These are phyloP conservation scores for Trochalopteron elliotii DNA, from an alignment of 2,113 vertebrate genomes.

Conservation along the genomic window DNA sequence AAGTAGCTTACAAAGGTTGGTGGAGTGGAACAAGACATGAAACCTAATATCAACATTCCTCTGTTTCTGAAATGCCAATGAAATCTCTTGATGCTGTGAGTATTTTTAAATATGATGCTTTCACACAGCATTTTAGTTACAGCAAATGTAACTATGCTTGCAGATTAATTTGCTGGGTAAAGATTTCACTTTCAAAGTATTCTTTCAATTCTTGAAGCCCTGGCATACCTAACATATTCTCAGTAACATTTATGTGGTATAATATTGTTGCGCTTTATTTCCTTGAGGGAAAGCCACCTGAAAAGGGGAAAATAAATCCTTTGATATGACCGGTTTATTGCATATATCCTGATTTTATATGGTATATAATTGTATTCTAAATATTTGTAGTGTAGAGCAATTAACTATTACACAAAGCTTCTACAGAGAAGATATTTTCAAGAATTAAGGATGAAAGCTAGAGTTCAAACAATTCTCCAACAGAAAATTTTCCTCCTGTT, in stretches of 20 bases:
- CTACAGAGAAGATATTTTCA: background rate
- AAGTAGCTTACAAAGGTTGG: conserved; percentile 37
- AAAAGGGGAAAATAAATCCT: background rate
- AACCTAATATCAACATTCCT: background rate
- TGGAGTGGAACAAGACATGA: conserved; percentile 26
- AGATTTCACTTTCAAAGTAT: background rate
- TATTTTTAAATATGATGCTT: background rate
- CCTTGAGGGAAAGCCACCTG: background rate
- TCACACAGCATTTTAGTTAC: background rate
- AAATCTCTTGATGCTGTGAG: background rate
- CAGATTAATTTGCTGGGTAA: background rate
- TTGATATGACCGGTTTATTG: background rate
- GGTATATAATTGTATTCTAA: background rate
- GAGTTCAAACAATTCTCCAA: background rate
- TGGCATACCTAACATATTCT: background rate
- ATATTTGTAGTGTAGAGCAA: background rate
- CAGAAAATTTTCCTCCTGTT: background rate
- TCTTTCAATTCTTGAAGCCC: background rate
- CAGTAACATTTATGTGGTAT: background rate
- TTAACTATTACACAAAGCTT: background rate
- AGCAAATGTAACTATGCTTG: background rate
- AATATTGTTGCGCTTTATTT: background rate
- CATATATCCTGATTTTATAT: background rate
- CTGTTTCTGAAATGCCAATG: background rate
- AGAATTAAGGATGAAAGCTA: background rate